Percentiles rank a stretch among this genome's conserved stretches.
Conservation (phyloP, 2,113 vertebrate species). For the Eolophus roseicapilla region DNA sequence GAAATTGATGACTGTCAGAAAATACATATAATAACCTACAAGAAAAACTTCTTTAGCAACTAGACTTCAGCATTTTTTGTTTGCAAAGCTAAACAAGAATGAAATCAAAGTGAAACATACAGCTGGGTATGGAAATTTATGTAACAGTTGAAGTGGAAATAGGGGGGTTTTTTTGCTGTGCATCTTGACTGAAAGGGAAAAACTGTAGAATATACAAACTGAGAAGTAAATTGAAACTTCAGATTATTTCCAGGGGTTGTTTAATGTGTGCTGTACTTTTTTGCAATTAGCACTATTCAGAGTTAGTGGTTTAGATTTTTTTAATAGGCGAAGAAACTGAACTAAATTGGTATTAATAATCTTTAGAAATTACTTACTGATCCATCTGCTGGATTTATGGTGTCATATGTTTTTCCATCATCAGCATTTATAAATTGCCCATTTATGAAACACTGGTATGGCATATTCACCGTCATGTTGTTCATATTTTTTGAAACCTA, state of each 20-base stretch:
- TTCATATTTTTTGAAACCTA: constrained; percentile 80
- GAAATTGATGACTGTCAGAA: not conserved
- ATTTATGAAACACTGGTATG: constrained; percentile 85
- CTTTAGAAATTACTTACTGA: constrained; percentile 75
- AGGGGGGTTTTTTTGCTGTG: not conserved
- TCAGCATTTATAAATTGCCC: constrained; percentile 78
- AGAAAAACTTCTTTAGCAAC: not conserved
- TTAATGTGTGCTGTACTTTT: not conserved
- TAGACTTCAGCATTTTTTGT: not conserved
- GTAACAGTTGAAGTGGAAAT: not conserved
- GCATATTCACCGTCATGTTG: constrained; percentile 82
- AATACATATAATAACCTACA: not conserved
- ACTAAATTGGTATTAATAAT: not conserved
- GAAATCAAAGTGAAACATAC: not conserved
- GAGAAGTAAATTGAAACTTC: not conserved
- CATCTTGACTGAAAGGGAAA: not conserved
- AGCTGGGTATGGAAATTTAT: not conserved
- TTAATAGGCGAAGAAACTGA: not conserved
- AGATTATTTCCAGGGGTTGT: not conserved
- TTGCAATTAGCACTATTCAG: not conserved
- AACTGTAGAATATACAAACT: not conserved
- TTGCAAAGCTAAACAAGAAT: not conserved
- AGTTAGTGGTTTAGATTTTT: not conserved
- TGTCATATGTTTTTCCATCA: constrained; percentile 77
- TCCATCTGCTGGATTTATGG: constrained; percentile 82